These are phyloP conservation scores for Brotula barbata DNA, from an alignment of 2,797 vertebrate species.

Conservation along the genomic window DNA sequence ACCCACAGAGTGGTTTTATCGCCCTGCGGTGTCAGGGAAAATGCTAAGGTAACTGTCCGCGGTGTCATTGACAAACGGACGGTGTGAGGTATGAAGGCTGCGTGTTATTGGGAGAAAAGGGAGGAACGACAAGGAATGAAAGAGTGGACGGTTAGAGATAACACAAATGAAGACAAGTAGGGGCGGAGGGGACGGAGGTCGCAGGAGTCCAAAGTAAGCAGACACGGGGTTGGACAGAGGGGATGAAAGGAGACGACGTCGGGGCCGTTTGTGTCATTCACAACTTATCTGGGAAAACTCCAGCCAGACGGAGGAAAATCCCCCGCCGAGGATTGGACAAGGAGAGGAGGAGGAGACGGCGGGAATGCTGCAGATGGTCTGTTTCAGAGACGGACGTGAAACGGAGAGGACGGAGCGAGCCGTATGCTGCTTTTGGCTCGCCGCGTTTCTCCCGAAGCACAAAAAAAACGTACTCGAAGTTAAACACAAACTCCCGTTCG, in stretches of 20 bases:
- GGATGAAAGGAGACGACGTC: conserved; percentile 18
- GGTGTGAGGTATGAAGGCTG: conserved; percentile 35
- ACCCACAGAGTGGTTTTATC: conserved; percentile 54
- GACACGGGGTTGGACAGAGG: conserved; percentile 1
- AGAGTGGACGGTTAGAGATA: conserved; percentile 44
- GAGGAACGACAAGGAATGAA: conserved; percentile 41
- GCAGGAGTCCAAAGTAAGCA: conserved; percentile 28
- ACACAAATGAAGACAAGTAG: conserved; percentile 55
- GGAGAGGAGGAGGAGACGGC: conserved; percentile 14
- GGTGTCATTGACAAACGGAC: conserved; percentile 57
- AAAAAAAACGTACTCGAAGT: conserved; percentile 16
- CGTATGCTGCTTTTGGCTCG: conserved; percentile 33
- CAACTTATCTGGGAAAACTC: conserved; percentile 39
- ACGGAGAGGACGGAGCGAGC: conserved; percentile 31
- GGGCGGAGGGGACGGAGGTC: conserved; percentile 29
- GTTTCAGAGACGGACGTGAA: conserved; percentile 42
- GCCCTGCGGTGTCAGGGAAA: conserved; percentile 34
- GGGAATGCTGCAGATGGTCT: conserved; percentile 55
- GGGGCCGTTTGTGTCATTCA: conserved; percentile 22
- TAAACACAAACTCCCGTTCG: conserved; percentile 1
- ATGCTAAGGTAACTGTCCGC: conserved; percentile 39
- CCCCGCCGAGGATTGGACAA: conserved; percentile 4
- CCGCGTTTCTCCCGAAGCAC: neutral
- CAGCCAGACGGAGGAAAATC: conserved; percentile 29
- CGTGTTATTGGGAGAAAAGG: conserved; percentile 43